A percentile compares a stretch with the other conserved stretches of the same genome.
These are phyloP conservation scores for Pissodes strobi DNA, from an alignment of 1,140 invertebrate species.

Conservation along the genomic window DNA sequence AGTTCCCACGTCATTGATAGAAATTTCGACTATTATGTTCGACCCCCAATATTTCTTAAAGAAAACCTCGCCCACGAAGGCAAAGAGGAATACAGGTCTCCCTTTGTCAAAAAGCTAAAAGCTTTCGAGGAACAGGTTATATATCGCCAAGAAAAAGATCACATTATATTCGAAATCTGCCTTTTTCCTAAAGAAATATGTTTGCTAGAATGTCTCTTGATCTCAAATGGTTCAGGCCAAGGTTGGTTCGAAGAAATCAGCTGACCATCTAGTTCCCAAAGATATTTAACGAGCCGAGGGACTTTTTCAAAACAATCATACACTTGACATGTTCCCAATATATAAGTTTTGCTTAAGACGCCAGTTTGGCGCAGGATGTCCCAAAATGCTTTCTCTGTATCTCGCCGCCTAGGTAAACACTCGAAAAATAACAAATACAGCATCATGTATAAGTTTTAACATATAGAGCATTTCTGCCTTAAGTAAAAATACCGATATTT, in stretches of 20 bases:
- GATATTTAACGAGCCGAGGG: conserved; percentile 18
- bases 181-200: background rate
- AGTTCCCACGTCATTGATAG: conserved; percentile 23
- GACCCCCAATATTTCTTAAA: conserved; percentile 24
- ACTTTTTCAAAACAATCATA: conserved; percentile 27
- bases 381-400: background rate
- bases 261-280: conserved; percentile 20
- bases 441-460: too few species aligned
- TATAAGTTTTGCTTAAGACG: conserved; percentile 5
- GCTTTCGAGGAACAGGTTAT: conserved; percentile 27
- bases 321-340: conserved; percentile 28
- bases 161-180: conserved; percentile 6
- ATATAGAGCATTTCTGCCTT: too few species aligned
- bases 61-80: conserved; percentile 20
- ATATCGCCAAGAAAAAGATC: conserved; percentile 3
- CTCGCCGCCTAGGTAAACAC: conserved; percentile 10
- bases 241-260: conserved; percentile 24
- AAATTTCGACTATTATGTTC: conserved; percentile 19
- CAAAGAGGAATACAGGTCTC: conserved; percentile 10
- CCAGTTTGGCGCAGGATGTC: background rate
- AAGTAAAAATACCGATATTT: too few species aligned
- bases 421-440: too few species aligned
- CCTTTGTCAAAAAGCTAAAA: conserved; percentile 18
- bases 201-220: background rate
- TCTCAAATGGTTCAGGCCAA: conserved; percentile 8